Evolutionary conservation across 1,140 invertebrate species (phyloP).

Genomic region (Sycobia sp.): DNA sequence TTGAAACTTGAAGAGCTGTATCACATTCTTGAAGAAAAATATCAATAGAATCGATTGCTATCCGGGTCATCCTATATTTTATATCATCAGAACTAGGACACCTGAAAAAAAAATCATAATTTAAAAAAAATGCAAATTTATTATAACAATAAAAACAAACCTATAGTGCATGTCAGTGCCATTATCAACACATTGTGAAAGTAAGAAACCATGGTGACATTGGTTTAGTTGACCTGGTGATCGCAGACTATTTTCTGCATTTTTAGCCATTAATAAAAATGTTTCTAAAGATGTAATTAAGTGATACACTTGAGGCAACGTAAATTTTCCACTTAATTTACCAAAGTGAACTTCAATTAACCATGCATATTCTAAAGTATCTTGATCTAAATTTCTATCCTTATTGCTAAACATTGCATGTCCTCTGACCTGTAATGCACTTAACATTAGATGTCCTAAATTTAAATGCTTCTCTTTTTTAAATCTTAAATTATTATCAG

Average conservation of each 20-base stretch:
- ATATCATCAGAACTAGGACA: constrained; percentile 89
- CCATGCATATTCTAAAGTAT: constrained; percentile 98
- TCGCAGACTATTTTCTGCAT: constrained; percentile 87
- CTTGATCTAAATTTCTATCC: constrained; percentile 85
- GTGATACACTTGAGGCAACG: constrained; percentile 82
- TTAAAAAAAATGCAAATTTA: not conserved
- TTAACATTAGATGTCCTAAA: constrained; percentile 88
- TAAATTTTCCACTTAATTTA: constrained; percentile 80
- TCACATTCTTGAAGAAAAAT: constrained; percentile 89
- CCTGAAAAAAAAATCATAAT: constrained; percentile 41
- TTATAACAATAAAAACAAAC: constrained; percentile 25
- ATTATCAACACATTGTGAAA: constrained; percentile 75
- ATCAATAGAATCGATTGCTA: constrained; percentile 90
- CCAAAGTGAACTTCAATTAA: constrained; percentile 82
- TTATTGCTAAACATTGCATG: constrained; percentile 97
- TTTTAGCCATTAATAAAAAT: constrained; percentile 82
- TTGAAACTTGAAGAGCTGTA: constrained; percentile 85
- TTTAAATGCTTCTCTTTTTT: constrained; percentile 77
- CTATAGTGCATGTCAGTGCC: constrained; percentile 73
- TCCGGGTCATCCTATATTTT: constrained; percentile 92
- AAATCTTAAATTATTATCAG: constrained; percentile 72
- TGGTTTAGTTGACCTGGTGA: constrained; percentile 73
- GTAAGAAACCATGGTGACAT: constrained; percentile 86
- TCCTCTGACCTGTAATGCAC: constrained; percentile 88
- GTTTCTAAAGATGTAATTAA: constrained; percentile 87